Percentiles rank a stretch among this genome's conserved stretches.
Evolutionary conservation across 2,797 vertebrate species (phyloP).

Genomic region (Petrocephalus schoutedeni): DNA sequence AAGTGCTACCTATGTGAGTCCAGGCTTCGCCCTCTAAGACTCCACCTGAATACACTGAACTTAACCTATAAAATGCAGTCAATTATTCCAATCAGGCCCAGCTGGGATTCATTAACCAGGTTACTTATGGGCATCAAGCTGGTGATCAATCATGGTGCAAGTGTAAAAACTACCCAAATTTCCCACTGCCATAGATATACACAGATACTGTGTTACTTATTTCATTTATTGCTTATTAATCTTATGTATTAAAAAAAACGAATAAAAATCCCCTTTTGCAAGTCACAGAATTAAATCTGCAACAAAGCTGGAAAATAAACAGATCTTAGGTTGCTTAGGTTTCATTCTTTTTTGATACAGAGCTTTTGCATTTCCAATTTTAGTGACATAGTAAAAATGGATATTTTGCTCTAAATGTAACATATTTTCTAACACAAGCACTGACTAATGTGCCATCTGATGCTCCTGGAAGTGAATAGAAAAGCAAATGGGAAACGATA

Average conservation of each 20-base stretch:
- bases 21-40: background rate
- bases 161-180: background rate
- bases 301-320: background rate
- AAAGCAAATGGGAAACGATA: background rate
- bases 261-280: background rate
- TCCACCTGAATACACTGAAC: background rate
- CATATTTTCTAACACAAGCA: background rate
- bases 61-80: background rate
- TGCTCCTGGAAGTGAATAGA: background rate
- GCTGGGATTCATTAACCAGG: background rate
- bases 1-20: background rate
- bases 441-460: background rate
- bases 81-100: background rate
- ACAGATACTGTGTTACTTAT: background rate
- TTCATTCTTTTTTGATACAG: background rate
- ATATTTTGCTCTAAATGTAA: background rate
- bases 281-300: background rate
- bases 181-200: background rate
- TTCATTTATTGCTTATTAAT: slow-evolving; percentile 24
- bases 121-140: background rate
- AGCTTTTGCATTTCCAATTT: background rate
- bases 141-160: background rate
- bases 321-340: background rate
- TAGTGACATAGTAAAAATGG: background rate
- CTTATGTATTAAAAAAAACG: background rate